Base-by-base conservation (phyloP, 2,888 invertebrate species). In the Caprella mutica region DNA sequence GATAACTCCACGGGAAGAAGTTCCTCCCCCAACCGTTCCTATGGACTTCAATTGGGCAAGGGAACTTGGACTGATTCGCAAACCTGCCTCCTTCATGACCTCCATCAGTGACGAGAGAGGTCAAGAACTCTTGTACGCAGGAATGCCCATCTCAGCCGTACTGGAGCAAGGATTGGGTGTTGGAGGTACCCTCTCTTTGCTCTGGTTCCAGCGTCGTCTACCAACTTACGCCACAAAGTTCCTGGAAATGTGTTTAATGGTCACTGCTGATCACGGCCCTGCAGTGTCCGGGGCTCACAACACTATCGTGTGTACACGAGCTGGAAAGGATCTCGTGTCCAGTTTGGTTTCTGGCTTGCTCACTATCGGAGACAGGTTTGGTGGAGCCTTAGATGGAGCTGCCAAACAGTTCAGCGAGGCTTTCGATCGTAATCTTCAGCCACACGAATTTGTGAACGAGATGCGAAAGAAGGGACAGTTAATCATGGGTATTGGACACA, bases 1-100 rank as follows among this genome's bases (percentile, higher is more conserved):
- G 54, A 86, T 99, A 68, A 81, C 86, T 8, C 91, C 91, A 0
- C 82, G 83, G 67, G 84, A 87, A 42, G 97, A 99, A 73, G 81
- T 88, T 52, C 92, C 96, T 9, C 98, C 98, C 33, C 98, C 98
- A 2, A 96, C 97, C 19, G 96, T 98, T n/a, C 97, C 97, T 8
- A 97, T 98, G 97, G 97, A 98, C 74, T 98, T 91, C 74, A 89
- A 86, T 65, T 98, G 97, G 97, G 97, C 97, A 0, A 81, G 90
- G 73, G 97, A 99, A 76, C 77, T 99, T 61, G 98, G 98, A 14
- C 77, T 99, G 8, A 99, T 98, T 71, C 81, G 98, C 35, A 98
- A 98, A 72, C 98, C 98, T 39, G 97, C 98, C 0, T 94, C 94
- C 2, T 98, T 98, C 75, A 97, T 99, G 86, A 96, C 97, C 21